Conservation (phyloP, 2,797 vertebrate species). For the Ptychobarbus kaznakovi region DNA sequence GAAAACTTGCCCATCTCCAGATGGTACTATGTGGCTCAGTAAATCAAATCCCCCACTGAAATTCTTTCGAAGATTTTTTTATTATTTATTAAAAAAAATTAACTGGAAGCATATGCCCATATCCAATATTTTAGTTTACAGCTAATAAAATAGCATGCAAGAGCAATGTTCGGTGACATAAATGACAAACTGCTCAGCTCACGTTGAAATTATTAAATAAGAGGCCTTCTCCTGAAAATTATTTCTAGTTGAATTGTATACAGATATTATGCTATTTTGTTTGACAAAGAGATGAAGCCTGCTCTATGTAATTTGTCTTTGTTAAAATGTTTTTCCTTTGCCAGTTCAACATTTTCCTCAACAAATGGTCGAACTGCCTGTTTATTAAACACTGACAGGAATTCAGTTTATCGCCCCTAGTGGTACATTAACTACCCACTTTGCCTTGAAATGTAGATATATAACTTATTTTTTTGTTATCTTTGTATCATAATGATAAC, state of each 20-base stretch:
- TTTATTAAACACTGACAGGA: background rate
- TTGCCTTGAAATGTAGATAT: background rate
- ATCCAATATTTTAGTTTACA: slow-evolving; percentile 38
- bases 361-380: background rate
- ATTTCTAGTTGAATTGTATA: background rate
- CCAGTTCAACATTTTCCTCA: background rate
- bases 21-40: slow-evolving; percentile 30
- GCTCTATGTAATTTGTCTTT: background rate
- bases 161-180: slow-evolving; percentile 38
- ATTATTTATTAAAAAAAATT: background rate
- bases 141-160: slow-evolving; percentile 26
- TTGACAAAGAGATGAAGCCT: slow-evolving; percentile 2
- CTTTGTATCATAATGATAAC: background rate
- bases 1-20: slow-evolving; percentile 5
- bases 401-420: background rate
- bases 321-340: background rate
- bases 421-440: background rate
- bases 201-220: slow-evolving; percentile 13
- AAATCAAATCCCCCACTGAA: slow-evolving; percentile 22
- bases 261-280: slow-evolving; percentile 15
- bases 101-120: background rate
- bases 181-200: slow-evolving; percentile 5
- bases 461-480: background rate
- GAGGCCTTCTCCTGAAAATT: background rate
- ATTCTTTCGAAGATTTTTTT: slow-evolving; percentile 1